A percentile compares a stretch with the other conserved stretches of the same genome.
Conservation (phyloP, 2,113 vertebrate species). For the Proterorhinus semilunaris region DNA sequence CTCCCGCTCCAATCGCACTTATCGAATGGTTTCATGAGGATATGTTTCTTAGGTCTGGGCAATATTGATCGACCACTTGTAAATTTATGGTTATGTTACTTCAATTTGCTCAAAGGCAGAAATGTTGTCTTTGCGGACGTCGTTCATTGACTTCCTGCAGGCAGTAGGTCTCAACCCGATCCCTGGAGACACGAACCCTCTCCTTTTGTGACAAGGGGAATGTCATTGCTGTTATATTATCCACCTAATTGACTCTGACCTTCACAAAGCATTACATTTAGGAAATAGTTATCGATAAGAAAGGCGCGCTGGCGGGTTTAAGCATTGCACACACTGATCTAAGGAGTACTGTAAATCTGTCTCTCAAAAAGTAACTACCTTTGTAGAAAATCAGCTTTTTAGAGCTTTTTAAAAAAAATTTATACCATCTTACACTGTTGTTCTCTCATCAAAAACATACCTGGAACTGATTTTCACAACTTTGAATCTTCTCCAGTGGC, state of each 20-base stretch:
- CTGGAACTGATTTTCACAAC: no score
- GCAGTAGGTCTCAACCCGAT: conserved; percentile 21
- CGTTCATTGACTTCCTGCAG: conserved; percentile 51
- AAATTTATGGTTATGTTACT: conserved; percentile 74
- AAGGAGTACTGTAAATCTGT: conserved; percentile 13
- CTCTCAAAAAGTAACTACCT: neutral
- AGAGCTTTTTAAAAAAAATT: neutral
- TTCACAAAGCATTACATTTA: conserved; percentile 48
- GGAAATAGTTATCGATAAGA: conserved; percentile 39
- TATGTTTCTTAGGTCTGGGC: conserved; percentile 60
- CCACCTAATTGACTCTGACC: conserved; percentile 61
- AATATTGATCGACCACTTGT: conserved; percentile 62
- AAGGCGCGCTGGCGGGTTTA: conserved; percentile 29
- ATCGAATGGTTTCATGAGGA: conserved; percentile 67
- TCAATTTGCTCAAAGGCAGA: conserved; percentile 68
- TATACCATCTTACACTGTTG: no score
- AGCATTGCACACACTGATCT: conserved; percentile 31
- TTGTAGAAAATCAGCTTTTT: neutral
- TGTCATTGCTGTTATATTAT: conserved; percentile 57
- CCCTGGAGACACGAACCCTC: conserved; percentile 27
- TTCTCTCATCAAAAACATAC: no score
- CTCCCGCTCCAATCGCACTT: conserved; percentile 52
- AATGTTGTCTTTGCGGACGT: conserved; percentile 55
- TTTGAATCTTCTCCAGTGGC: no score
- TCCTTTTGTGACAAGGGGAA: conserved; percentile 48